Evolutionary conservation across 2,888 invertebrate genomes (phyloP), one percentile per base, ranked within the genome.

Genomic region (Pterostichus madidus): DNA sequence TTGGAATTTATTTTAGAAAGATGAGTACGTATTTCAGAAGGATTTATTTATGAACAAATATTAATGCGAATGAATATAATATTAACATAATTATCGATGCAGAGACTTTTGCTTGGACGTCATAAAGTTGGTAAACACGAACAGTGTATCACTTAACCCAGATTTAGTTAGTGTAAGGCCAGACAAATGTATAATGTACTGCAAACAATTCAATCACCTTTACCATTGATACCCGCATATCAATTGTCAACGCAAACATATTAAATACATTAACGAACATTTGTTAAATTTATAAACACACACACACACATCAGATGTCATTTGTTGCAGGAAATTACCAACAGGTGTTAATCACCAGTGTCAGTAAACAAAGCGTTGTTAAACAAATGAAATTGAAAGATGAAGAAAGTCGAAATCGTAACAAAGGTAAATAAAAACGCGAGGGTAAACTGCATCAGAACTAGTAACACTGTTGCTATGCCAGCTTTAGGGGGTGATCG

Each of bases 401-500:
- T 17, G 8, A 56, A 17, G 52, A n/a, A 13, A 24, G 24, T 24
- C 24, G 24, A 24, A 24, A 24, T 2, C 24, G 15, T 56, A 49
- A 77, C 77, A 68, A 80, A 64, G 80, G 10, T 5, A 13, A 35
- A 49, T 80, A 49, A 64, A 68, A 80, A 53, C 76, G 32, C 35
- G 35, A 32, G 31, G 11, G 56, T 17, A 76, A 76, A 56, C 80
- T 71, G 13, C 8, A 8, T 32, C 10, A n/a, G 80, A 80, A 68
- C 31, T n/a, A 11, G 11, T 49, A 46, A 64, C 52, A 68, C 80
- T 80, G 80, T 80, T 80, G 80, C 80, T 80, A 71, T 44, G 68
- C 68, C 31, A 71, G 68, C 44, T 71, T 24, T 44, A 68, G 80
- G 80, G 80, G 80, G 49, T 52, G 68, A 80, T 80, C 80, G 68